These are phyloP conservation scores for Alviniconcha marisindica DNA, from an alignment of 1,140 invertebrate species.

Conservation along the genomic window DNA sequence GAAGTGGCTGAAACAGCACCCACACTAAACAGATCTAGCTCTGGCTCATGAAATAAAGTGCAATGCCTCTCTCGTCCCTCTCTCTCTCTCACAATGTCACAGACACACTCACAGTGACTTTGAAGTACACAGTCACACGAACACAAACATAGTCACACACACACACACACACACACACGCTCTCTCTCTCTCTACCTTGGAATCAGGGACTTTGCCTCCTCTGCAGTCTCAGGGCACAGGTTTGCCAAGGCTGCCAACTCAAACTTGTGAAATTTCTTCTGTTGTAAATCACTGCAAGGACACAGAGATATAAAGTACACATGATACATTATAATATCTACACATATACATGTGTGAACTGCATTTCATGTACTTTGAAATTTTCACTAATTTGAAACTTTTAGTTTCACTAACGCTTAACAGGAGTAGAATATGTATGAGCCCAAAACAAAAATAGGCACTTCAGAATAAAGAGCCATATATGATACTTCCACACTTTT, in stretches of 20 bases:
- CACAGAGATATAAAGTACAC: too few relatives aligned
- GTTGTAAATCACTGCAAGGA: slow-evolving; percentile 91
- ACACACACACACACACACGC: background rate
- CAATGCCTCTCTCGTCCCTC: too few relatives aligned
- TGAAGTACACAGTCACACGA: background rate
- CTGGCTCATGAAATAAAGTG: too few relatives aligned
- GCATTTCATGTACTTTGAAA: too few relatives aligned
- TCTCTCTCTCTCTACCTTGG: slow-evolving; percentile 82
- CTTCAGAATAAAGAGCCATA: background rate
- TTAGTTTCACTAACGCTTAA: too few relatives aligned
- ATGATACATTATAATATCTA: too few relatives aligned
- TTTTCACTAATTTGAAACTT: too few relatives aligned
- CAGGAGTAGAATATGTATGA: background rate
- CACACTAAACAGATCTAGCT: too few relatives aligned
- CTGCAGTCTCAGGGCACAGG: slow-evolving; percentile 97
- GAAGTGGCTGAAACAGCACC: too few relatives aligned
- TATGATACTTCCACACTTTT: background rate
- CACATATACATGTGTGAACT: too few relatives aligned
- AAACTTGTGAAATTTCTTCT: slow-evolving; percentile 98
- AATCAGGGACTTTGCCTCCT: slow-evolving; percentile 98
- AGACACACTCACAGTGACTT: too few relatives aligned
- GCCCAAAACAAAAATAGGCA: background rate
- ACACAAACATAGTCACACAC: slow-evolving; percentile 1
- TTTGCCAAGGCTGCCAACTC: slow-evolving; percentile 98
- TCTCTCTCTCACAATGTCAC: too few relatives aligned